These are phyloP conservation scores for Drosophila vallismaia DNA, from an alignment of 2,888 invertebrate species.

Conservation along the genomic window DNA sequence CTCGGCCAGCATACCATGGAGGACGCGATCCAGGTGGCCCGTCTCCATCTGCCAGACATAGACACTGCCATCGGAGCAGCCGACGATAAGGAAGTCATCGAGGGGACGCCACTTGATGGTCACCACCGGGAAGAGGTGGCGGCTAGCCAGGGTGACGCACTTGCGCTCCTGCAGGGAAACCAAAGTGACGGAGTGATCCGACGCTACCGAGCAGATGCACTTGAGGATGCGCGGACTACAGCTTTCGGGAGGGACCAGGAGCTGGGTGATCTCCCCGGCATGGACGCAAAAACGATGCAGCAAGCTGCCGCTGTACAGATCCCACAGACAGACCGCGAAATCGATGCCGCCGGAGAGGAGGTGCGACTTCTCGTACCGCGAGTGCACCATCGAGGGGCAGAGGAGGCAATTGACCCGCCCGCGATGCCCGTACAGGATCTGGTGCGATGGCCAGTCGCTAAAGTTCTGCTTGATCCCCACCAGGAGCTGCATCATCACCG, in stretches of 20 bases:
- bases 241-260: constrained; percentile 96
- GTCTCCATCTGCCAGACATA: constrained; percentile 99
- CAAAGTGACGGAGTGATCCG: constrained; percentile 98
- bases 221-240: constrained; percentile 95
- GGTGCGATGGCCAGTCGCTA: constrained; percentile 95
- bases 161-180: constrained; percentile 94
- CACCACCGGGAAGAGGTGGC: constrained; percentile 97
- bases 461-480: constrained; percentile 91
- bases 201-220: constrained; percentile 97
- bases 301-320: constrained; percentile 93
- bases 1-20: constrained; percentile 97
- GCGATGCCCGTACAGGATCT: constrained; percentile 94
- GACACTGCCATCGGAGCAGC: constrained; percentile 98
- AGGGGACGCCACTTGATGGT: constrained; percentile 98
- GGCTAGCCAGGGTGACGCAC: constrained; percentile 94
- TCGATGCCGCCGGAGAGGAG: constrained; percentile 98
- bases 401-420: constrained; percentile 97
- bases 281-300: constrained; percentile 98
- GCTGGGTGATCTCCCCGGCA: constrained; percentile 97
- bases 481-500: constrained; percentile 95
- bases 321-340: constrained; percentile 98
- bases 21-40: constrained; percentile 96
- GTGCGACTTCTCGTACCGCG: constrained; percentile 92
- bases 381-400: constrained; percentile 96
- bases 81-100: constrained; percentile 99